These are phyloP conservation scores for Strongylocentrotus purpuratus DNA, from an alignment of 35 echinoderm and acorn worm species.

Conservation along the genomic window DNA sequence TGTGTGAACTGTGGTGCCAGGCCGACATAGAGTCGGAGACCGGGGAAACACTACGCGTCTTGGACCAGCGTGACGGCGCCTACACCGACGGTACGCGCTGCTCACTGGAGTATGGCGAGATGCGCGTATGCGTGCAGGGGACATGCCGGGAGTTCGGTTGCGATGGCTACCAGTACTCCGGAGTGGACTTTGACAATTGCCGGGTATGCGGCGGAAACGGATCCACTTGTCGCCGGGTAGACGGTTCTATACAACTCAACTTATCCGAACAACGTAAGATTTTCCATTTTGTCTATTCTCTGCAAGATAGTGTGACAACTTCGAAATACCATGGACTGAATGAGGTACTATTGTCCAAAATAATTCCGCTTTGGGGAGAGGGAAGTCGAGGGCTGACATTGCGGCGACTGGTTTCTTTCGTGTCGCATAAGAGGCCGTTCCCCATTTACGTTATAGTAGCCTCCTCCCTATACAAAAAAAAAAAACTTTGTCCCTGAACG, in stretches of 20 bases:
- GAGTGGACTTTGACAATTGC: not conserved
- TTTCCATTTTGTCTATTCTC: not conserved
- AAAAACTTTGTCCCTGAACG: no score
- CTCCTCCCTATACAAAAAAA: no score
- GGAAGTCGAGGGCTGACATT: no score
- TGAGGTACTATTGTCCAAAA: no score
- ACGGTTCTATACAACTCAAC: not conserved
- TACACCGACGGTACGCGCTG: slow-evolving; percentile 34
- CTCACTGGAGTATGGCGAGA: not conserved
- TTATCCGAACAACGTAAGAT: slow-evolving; percentile 31
- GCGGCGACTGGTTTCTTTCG: no score
- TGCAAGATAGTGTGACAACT: no score
- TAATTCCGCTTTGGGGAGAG: no score
- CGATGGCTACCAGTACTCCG: slow-evolving; percentile 39
- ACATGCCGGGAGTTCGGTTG: slow-evolving; percentile 32
- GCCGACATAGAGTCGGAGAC: not conserved
- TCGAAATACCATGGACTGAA: no score
- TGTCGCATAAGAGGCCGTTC: no score
- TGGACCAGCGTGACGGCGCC: not conserved
- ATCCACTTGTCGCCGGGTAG: not conserved
- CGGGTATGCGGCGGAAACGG: slow-evolving; percentile 25
- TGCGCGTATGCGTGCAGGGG: slow-evolving; percentile 41
- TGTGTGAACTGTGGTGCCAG: slow-evolving; percentile 39
- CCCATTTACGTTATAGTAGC: no score
- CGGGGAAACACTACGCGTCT: not conserved